Evolutionary conservation across 2,797 vertebrate genomes (phyloP), one percentile per base, ranked within the genome.

Genomic region (Phataginus tetradactyla): DNA sequence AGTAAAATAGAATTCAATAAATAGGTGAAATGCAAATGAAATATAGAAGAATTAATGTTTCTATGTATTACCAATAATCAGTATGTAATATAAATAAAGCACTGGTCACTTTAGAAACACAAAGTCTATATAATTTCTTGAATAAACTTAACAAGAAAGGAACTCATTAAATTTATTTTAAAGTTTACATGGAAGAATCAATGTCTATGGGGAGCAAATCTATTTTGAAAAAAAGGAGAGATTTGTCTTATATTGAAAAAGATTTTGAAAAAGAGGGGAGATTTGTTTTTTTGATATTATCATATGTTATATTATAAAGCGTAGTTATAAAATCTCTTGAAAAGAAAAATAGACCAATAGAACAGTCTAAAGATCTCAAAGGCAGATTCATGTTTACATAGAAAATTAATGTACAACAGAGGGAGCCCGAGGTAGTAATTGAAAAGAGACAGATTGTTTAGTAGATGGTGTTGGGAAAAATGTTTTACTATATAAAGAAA

Each of bases 1-100:
- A 29, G 32, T 61, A 87, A 84, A 87, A 53, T 84, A 55, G 25
- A 96, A 85, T 94, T 90, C 20, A 92, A 29, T 39, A 29, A 66
- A 94, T 72, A 25, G 3, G 2, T 23, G 7, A 89, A 61, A 63
- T 79, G 75, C 6, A 83, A 89, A 84, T 72, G n/a, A 85, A 90
- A 87, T 84, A 63, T 15, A 83, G 27, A 78, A 77, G 77, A 85
- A 86, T 17, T 69, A 63, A n/a, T 78, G 21, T 39, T 83, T 57
- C 32, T 75, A 69, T n/a, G 20, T 57, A 80, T 75, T 88, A 83
- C 78, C 25, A 53, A 53, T 74, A 81, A 86, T 64, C 29, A 45
- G 10, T 93, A 86, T 63, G 23, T n/a, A 83, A 51, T 71, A 53
- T n/a, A 83, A 85, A 75, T 87, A 49, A 71, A 92, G 17, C 34